phyloP scores from a whole-genome alignment of 2,797 vertebrate genomes.

The Leptatherina wallacei region DNA sequence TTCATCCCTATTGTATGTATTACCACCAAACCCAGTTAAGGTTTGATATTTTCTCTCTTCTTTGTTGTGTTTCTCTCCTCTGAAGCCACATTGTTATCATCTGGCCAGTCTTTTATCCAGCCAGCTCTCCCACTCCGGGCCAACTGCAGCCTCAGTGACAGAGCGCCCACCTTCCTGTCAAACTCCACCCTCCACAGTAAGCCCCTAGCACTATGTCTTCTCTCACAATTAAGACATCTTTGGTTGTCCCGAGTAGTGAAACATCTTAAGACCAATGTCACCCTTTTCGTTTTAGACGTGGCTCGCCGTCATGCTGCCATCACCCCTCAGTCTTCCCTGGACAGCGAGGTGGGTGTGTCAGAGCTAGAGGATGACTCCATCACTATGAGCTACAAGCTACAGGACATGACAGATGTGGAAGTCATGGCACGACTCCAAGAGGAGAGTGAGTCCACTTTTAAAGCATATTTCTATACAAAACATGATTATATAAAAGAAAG shows the following conservation, averaged over 20 bases:
- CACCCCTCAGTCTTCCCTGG: constrained; percentile 94
- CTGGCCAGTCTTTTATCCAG: constrained; percentile 69
- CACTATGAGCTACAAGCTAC: constrained; percentile 97
- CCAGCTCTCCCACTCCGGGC: constrained; percentile 69
- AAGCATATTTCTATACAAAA: neutral
- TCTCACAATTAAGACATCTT: neutral
- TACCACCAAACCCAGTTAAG: neutral
- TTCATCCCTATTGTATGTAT: constrained; percentile 18
- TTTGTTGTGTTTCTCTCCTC: constrained; percentile 41
- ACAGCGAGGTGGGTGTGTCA: constrained; percentile 92
- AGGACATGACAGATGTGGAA: constrained; percentile 98
- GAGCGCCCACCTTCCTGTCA: constrained; percentile 83
- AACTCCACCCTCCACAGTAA: constrained; percentile 82
- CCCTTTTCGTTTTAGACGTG: constrained; percentile 76
- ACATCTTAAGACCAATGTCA: constrained; percentile 1
- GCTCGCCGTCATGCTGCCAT: constrained; percentile 86
- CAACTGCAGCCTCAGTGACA: constrained; percentile 74
- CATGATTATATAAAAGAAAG: neutral
- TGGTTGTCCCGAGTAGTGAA: neutral
- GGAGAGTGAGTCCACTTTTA: constrained; percentile 89
- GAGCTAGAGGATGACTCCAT: constrained; percentile 94
- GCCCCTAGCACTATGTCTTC: constrained; percentile 30
- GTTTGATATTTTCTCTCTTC: constrained; percentile 7
- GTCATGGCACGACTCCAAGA: constrained; percentile 99
- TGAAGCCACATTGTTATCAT: constrained; percentile 68